phyloP scores from a whole-genome alignment of 2,888 invertebrate genomes.

The Odontocerum albicorne region DNA sequence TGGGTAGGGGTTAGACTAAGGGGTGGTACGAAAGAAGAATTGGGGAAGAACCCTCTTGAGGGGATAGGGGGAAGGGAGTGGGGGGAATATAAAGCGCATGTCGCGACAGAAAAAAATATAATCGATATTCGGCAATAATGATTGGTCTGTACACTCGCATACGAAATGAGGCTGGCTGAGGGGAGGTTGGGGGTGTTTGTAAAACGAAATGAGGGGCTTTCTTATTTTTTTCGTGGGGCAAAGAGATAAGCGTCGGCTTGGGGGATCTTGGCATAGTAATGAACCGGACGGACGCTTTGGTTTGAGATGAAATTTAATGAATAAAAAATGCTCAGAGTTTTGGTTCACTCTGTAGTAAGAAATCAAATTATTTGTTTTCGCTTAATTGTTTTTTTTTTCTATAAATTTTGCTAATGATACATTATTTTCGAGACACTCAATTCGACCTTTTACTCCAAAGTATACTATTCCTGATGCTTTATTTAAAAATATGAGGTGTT shows the following conservation, averaged over 20 bases:
- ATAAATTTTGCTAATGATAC: too few relatives aligned
- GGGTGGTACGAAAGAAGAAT: constrained; percentile 16
- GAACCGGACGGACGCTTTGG: constrained; percentile 15
- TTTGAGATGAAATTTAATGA: too few relatives aligned
- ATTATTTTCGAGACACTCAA: too few relatives aligned
- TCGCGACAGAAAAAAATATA: constrained; percentile 41
- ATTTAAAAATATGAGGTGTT: too few relatives aligned
- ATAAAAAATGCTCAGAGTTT: too few relatives aligned
- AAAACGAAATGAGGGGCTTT: constrained; percentile 9
- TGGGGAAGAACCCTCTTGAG: constrained; percentile 8
- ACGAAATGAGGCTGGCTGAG: constrained; percentile 54
- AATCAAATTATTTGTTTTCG: too few relatives aligned
- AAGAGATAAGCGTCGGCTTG: constrained; percentile 6
- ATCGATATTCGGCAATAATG: constrained; percentile 61
- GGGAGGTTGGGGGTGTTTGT: constrained; percentile 15
- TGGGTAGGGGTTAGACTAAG: constrained; percentile 5
- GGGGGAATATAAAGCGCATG: constrained; percentile 35
- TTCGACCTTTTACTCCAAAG: too few relatives aligned
- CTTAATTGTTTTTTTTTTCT: too few relatives aligned
- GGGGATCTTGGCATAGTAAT: constrained; percentile 9
- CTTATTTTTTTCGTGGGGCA: constrained; percentile 16
- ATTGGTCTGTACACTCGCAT: constrained; percentile 61
- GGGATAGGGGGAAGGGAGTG: constrained; percentile 10
- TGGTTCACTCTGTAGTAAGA: too few relatives aligned
- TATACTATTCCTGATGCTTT: too few relatives aligned